Evolutionary conservation across 2,888 invertebrate genomes (phyloP), one percentile per base, ranked within the genome.

Genomic region (Apodemia zela): DNA sequence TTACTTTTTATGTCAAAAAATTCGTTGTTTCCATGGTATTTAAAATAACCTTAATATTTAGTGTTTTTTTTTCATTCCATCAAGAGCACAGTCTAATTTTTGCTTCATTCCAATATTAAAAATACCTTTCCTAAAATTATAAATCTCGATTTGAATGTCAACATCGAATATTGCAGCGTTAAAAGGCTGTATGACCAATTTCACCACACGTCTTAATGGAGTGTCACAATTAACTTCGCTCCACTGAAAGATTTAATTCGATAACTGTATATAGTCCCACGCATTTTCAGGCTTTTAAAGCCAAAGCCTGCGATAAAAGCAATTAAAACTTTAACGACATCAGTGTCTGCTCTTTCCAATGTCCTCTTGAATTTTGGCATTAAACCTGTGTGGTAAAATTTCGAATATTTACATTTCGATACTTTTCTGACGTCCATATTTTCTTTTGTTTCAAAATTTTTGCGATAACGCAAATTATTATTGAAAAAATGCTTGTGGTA

Each of bases 261-360:
- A 82, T 81, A 86, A 82, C 80, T 73, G 70, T 75, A 75, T 73
- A 75, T 77, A 78, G 78, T 77, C 76, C 75, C 76, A 82, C 81
- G 80, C 84, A 81, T 81, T 81, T 82, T 79, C 79, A 73, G 75
- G 75, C 80, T 80, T 79, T 82, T 79, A 85, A 84, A 83, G 82
- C 81, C 78, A 78, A 81, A 75, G 79, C 75, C 81, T 78, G 75
- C 80, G 82, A 84, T 85, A 87, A 86, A 87, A 87, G 86, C 87
- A 87, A 89, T 88, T 89, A 87, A 87, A 87, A 87, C 84, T 89
- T 87, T 84, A 84, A 82, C 83, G 82, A 73, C 81, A 84, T 82
- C 79, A 78, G 77, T 79, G 82, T 79, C 77, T 76, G 74, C 75
- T 79, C 82, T 80, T 76, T 81, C 73, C 78, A 75, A 80, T 76